Percentiles rank a stretch among this genome's conserved stretches.
These are phyloP conservation scores for Ictalurus furcatus DNA, from an alignment of 2,113 vertebrate genomes.

Conservation along the genomic window DNA sequence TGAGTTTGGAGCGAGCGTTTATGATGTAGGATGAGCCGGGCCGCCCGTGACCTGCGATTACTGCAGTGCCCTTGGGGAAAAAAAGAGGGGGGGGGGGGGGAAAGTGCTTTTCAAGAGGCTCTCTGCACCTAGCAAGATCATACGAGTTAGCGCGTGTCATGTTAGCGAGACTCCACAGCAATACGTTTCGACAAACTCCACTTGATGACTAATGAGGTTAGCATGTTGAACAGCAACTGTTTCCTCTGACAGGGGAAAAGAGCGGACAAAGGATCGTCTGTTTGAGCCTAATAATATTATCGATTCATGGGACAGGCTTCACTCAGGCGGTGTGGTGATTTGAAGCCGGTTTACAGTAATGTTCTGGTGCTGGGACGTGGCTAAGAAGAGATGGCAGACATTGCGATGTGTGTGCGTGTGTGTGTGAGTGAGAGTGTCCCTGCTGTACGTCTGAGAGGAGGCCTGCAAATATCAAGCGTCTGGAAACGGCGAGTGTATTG, in stretches of 20 bases:
- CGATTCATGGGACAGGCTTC: not conserved
- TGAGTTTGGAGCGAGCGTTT: not conserved
- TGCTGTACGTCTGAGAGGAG: slow-evolving; percentile 22
- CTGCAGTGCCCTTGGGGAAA: slow-evolving; percentile 24
- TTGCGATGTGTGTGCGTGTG: not conserved
- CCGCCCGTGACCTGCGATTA: not conserved
- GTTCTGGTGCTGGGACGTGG: slow-evolving; percentile 8
- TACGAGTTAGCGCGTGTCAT: not conserved
- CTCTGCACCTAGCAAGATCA: not conserved
- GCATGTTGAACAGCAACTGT: slow-evolving; percentile 2
- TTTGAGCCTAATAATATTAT: slow-evolving; percentile 31
- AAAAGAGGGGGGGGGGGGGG: not conserved
- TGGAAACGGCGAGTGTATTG: slow-evolving; percentile 48
- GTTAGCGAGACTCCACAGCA: not conserved
- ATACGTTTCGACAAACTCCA: slow-evolving; percentile 1
- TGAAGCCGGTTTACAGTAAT: slow-evolving; percentile 24
- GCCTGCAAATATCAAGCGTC: slow-evolving; percentile 53
- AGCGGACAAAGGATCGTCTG: slow-evolving; percentile 37
- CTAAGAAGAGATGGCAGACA: not conserved
- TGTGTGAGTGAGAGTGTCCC: slow-evolving; percentile 1
- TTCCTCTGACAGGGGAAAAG: slow-evolving; percentile 13
- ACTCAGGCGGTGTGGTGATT: not conserved
- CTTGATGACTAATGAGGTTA: slow-evolving; percentile 19
- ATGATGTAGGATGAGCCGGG: not conserved
- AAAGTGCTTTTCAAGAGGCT: not conserved